Conservation (phyloP, 1,140 invertebrate species). For the Aphelinus certus region DNA sequence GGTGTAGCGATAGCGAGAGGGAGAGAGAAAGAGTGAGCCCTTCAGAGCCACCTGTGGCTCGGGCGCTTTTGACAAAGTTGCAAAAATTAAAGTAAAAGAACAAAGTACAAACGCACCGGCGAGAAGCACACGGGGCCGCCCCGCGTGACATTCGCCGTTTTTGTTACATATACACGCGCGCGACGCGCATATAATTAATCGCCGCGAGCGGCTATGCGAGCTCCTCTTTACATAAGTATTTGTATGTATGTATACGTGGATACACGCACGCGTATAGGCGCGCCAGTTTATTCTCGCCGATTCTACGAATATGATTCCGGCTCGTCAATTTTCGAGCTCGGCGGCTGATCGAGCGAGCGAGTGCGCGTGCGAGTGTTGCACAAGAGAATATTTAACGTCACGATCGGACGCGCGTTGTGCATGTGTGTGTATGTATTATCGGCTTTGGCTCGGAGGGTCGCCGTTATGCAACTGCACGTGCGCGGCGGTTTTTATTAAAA, state of each 20-base stretch:
- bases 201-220: background rate
- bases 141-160: too few relatives aligned
- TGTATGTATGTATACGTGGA: too few relatives aligned
- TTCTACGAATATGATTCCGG: too few relatives aligned
- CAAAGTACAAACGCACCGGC: too few relatives aligned
- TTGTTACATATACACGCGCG: background rate
- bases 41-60: conserved; percentile 24
- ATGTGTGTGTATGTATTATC: conserved; percentile 3
- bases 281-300: too few relatives aligned
- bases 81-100: background rate
- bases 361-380: background rate
- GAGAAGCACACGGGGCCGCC: too few relatives aligned
- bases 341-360: too few relatives aligned
- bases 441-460: conserved; percentile 12
- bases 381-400: conserved; percentile 36
- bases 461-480: conserved; percentile 38
- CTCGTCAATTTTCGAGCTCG: too few relatives aligned
- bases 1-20: background rate
- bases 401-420: background rate
- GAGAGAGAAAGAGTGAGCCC: conserved; percentile 3
- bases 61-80: conserved; percentile 10
- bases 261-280: too few relatives aligned
- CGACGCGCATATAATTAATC: background rate
- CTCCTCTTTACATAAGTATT: too few relatives aligned
- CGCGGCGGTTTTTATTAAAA: conserved; percentile 38